Percentiles rank a stretch among this genome's conserved stretches.
phyloP scores from a whole-genome alignment of 2,113 vertebrate species.

The Crotalus horridus region DNA sequence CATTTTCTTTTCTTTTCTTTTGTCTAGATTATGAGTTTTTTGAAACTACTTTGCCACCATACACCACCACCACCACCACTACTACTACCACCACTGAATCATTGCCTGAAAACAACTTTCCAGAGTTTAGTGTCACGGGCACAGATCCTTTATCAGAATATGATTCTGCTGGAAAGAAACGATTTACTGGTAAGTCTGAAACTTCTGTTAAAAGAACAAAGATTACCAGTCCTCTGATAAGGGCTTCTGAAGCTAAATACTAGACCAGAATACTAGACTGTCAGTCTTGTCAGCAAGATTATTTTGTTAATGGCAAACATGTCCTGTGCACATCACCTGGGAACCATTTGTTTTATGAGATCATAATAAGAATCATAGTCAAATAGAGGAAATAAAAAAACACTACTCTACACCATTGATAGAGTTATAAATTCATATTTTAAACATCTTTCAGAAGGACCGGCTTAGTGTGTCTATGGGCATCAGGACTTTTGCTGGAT shows the following conservation, averaged over 20 bases:
- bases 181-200: constrained; percentile 84
- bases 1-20: not conserved
- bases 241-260: not conserved
- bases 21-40: constrained; percentile 67
- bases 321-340: not conserved
- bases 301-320: not conserved
- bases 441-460: not conserved
- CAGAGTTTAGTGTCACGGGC: constrained; percentile 64
- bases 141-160: constrained; percentile 79
- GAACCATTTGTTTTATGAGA: not conserved
- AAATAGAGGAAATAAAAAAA: not conserved
- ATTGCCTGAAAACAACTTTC: constrained; percentile 14
- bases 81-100: not conserved
- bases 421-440: not conserved
- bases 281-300: not conserved
- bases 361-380: not conserved
- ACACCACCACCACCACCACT: not conserved
- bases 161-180: constrained; percentile 86
- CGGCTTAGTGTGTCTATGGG: not conserved
- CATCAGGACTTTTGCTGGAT: not conserved
- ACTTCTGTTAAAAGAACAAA: not conserved
- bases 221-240: not conserved
- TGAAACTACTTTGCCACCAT: constrained; percentile 71
- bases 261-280: not conserved
- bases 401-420: not conserved